Base-by-base conservation (phyloP, 1,140 invertebrate genomes). In the Sycophila sp. region DNA sequence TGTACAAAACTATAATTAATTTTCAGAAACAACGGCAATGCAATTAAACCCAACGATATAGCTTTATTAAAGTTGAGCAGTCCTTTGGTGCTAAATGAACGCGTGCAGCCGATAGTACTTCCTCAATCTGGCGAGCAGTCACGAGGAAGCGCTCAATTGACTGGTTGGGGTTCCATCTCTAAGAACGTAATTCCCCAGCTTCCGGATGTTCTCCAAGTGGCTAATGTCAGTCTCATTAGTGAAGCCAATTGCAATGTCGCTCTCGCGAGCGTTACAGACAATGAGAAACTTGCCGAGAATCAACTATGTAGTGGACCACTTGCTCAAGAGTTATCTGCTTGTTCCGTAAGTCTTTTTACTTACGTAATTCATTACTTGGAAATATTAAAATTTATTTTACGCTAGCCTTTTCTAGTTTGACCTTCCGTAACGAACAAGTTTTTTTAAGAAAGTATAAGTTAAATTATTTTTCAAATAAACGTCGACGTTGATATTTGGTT, bases 261-360 rank as follows among this genome's bases (percentile, higher is more conserved):
- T 5, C 19, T 82, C 7, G 24, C 74, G 4, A 55, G 63, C 4
- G 49, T 34, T 0, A 4, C 77, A 0, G 47, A 80, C 34, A 42
- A 63, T 0, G 76, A 78, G 0, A 69, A 80, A 4, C 56, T 88
- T 4, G 76, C 74, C 6, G 19, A 67, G 4, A 80, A 83, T n/a
- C 89, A 92, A 66, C 78, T 92, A 22, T 92, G 91, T 80, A 89
- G 90, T 8, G 88, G 88, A 26, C 90, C 91, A 2, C 74, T 89
- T 4, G 79, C 83, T 32, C 87, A 89, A 17, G 87, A 87, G 40
- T 81, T 85, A 30, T 87, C 88, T 26, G 89, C 89, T 13, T 92
- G 91, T 80, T 88, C 82, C 67, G 82, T 83, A 73, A 81, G 78
- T 77, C 51, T n/a, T n/a, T n/a, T n/a, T n/a, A n/a, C n/a, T n/a